Conservation (phyloP, 1,140 invertebrate genomes). For the Phymorhynchus buccinoides region DNA sequence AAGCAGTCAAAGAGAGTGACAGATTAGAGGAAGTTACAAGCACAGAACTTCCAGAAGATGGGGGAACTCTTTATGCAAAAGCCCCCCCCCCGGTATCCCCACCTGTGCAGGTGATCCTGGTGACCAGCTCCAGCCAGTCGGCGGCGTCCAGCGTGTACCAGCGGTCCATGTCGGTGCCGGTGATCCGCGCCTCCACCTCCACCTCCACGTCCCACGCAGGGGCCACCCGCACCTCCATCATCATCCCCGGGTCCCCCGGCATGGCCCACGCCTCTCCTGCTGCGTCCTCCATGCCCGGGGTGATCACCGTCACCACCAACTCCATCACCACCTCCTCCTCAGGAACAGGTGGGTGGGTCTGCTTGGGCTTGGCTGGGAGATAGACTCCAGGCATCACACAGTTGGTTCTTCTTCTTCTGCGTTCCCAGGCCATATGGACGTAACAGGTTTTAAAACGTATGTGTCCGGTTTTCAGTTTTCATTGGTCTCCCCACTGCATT, state of each 20-base stretch:
- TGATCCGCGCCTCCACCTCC: conserved; percentile 54
- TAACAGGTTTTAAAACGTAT: not conserved
- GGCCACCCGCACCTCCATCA: conserved; percentile 54
- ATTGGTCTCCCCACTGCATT: too few relatives aligned
- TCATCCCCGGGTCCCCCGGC: conserved; percentile 51
- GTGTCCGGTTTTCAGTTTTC: not conserved
- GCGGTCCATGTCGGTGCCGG: conserved; percentile 65
- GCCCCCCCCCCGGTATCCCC: too few relatives aligned
- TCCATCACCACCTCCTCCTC: conserved; percentile 49
- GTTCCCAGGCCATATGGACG: too few relatives aligned
- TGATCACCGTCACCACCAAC: conserved; percentile 60
- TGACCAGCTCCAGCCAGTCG: conserved; percentile 65
- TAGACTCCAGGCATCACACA: not conserved
- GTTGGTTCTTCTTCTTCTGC: too few relatives aligned
- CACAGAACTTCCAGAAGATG: too few relatives aligned
- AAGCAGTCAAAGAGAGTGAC: too few relatives aligned
- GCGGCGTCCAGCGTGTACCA: conserved; percentile 58
- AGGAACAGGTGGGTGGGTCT: conserved; percentile 48
- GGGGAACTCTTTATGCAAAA: too few relatives aligned
- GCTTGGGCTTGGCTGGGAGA: not conserved
- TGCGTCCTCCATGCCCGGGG: conserved; percentile 54
- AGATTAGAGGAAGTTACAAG: too few relatives aligned
- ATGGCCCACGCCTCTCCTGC: conserved; percentile 48
- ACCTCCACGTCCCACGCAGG: conserved; percentile 44
- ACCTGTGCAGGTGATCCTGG: conserved; percentile 71